Conservation (phyloP, 1,140 invertebrate genomes). For the Drosophila mauritiana region DNA sequence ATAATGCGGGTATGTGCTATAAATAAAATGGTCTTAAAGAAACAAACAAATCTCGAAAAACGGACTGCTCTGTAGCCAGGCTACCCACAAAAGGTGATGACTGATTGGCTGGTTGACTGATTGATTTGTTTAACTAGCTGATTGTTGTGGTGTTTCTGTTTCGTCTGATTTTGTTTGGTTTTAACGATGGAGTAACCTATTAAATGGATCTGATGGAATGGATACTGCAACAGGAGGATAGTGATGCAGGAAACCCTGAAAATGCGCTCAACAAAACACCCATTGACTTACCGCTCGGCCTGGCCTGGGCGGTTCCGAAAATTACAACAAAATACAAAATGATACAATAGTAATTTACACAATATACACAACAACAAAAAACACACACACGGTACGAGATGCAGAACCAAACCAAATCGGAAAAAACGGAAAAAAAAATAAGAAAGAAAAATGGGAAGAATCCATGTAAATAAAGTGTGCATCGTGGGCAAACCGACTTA, state of each 20-base stretch:
- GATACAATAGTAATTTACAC: slow-evolving; percentile 18
- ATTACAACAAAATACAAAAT: not conserved
- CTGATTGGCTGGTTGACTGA: slow-evolving; percentile 11
- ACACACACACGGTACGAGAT: slow-evolving; percentile 29
- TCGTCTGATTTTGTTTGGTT: slow-evolving; percentile 18
- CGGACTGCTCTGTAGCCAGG: no score
- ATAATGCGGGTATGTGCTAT: slow-evolving; percentile 60
- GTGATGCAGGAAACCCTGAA: not conserved
- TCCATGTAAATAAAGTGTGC: slow-evolving; percentile 61
- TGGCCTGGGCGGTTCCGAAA: slow-evolving; percentile 44
- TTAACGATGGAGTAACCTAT: not conserved
- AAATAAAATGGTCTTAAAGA: slow-evolving; percentile 56
- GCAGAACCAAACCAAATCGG: slow-evolving; percentile 30
- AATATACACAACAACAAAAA: slow-evolving; percentile 26
- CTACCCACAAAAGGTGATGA: slow-evolving; percentile 4
- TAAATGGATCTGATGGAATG: slow-evolving; percentile 1
- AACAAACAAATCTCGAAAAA: slow-evolving; percentile 30
- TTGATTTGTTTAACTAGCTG: slow-evolving; percentile 7
- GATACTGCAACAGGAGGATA: not conserved
- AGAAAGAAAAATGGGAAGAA: slow-evolving; percentile 37
- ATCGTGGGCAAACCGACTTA: slow-evolving; percentile 87
- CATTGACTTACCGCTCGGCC: slow-evolving; percentile 60
- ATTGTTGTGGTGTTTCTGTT: slow-evolving; percentile 31
- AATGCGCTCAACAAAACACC: slow-evolving; percentile 20
- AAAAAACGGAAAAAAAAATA: slow-evolving; percentile 42